Evolutionary conservation across 2,888 invertebrate species (phyloP).

Genomic region (Ennomos quercinarius): DNA sequence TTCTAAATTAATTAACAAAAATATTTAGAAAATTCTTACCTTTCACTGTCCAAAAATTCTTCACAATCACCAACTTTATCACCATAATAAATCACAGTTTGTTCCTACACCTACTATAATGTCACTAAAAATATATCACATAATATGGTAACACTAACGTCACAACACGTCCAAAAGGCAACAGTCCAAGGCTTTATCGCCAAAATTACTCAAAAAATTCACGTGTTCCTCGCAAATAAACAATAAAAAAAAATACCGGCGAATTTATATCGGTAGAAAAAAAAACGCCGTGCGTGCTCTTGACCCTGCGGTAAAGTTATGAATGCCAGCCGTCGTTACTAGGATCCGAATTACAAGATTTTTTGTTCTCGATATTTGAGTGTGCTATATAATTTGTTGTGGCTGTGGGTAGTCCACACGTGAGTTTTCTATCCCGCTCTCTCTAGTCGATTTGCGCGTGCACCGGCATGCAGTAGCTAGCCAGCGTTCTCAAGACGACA

Average conservation of each 20-base stretch:
- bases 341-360: slow-evolving; percentile 83
- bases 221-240: slow-evolving; percentile 77
- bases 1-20: slow-evolving; percentile 59
- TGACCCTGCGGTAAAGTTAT: slow-evolving; percentile 83
- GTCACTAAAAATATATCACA: slow-evolving; percentile 83
- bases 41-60: slow-evolving; percentile 73
- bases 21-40: slow-evolving; percentile 57
- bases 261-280: slow-evolving; percentile 50
- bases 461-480: slow-evolving; percentile 63
- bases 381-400: slow-evolving; percentile 76
- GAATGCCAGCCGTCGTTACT: slow-evolving; percentile 82
- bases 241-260: slow-evolving; percentile 74
- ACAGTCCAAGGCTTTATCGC: slow-evolving; percentile 76
- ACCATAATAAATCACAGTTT: slow-evolving; percentile 84
- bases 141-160: slow-evolving; percentile 82
- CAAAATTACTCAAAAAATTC: slow-evolving; percentile 79
- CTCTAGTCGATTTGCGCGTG: slow-evolving; percentile 73
- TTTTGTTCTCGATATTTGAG: slow-evolving; percentile 83
- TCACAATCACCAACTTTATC: slow-evolving; percentile 78
- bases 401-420: slow-evolving; percentile 77
- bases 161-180: slow-evolving; percentile 85
- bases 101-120: slow-evolving; percentile 72
- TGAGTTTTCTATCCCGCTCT: slow-evolving; percentile 72
- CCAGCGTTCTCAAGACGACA: slow-evolving; percentile 63
- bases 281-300: slow-evolving; percentile 77